Evolutionary conservation across 1,140 invertebrate genomes (phyloP), one percentile per base, ranked within the genome.

Genomic region (Scaptomyza graminum): DNA sequence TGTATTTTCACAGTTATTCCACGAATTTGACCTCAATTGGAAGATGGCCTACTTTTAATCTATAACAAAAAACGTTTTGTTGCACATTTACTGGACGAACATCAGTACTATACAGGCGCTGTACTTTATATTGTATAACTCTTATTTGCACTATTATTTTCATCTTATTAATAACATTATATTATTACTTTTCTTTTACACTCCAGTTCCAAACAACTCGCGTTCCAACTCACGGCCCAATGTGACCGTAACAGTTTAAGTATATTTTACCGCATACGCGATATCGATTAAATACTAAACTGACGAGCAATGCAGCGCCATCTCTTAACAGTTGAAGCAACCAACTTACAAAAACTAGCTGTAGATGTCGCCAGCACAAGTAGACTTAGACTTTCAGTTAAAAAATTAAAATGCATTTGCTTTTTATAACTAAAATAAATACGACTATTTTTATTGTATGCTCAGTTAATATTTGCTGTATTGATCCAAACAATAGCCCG

Each of bases 401-500:
- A 18, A 2, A 46, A 11, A 11, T 9, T n/a, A 25, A 56, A 11
- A 31, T 47, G 7, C 9, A 0, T 5, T 51, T 15, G 13, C 4
- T 43, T 12, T n/a, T 8, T 37, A 12, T 3, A 56, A 49, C 49
- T 15, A 15, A 41, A 46, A 57, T 41, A 50, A 43, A 50, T 43
- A 44, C n/a, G n/a, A n/a, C 3, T 25, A 1, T n/a, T 50, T 69
- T 52, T 28, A 18, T 46, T 52, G 8, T n/a, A 28, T 13, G 22
- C 1, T 8, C 11, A 37, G 2, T 28, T 79, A 87, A 73, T 87
- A 88, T 62, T 57, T 75, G 63, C 82, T 88, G 60, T 87, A 90
- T 37, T 91, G 77, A 74, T 91, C 83, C 49, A 91, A 71, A 65
- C 94, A 95, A 87, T 95, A 95, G 62, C 94, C 94, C 25, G 94